phyloP scores from a whole-genome alignment of 2,797 vertebrate genomes.

The Acipenser transmontanus region DNA sequence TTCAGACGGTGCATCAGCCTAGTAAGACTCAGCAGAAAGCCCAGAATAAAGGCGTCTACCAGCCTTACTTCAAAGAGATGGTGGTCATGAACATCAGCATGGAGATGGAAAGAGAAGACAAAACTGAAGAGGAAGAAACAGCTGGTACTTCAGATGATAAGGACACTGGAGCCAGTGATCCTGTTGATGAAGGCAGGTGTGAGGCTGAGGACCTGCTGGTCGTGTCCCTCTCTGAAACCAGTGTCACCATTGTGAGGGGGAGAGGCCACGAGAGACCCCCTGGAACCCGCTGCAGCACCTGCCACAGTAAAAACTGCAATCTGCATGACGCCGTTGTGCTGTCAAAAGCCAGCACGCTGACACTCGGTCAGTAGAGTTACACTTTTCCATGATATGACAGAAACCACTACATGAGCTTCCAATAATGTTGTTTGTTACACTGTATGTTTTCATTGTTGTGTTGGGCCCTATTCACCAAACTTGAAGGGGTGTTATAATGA shows the following conservation, averaged over 20 bases:
- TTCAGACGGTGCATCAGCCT: conserved; percentile 49
- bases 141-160: neutral
- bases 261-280: conserved; percentile 33
- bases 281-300: conserved; percentile 23
- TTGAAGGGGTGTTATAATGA: too few relatives aligned
- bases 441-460: too few relatives aligned
- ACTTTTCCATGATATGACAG: too few relatives aligned
- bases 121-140: conserved; percentile 2
- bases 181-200: neutral
- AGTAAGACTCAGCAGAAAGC: neutral
- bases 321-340: conserved; percentile 45
- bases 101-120: conserved; percentile 43
- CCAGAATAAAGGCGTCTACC: conserved; percentile 13
- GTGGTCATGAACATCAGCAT: conserved; percentile 38
- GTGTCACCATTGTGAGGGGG: conserved; percentile 43
- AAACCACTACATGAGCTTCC: too few relatives aligned
- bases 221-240: conserved; percentile 51
- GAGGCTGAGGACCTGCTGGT: conserved; percentile 37
- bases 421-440: too few relatives aligned
- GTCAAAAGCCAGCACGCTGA: conserved; percentile 37
- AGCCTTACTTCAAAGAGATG: conserved; percentile 38
- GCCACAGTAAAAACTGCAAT: conserved; percentile 30
- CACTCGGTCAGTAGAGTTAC: conserved; percentile 39
- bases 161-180: neutral
- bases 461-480: too few relatives aligned